Evolutionary conservation across 2,888 invertebrate species (phyloP).

Genomic region (Eupithecia inturbata): DNA sequence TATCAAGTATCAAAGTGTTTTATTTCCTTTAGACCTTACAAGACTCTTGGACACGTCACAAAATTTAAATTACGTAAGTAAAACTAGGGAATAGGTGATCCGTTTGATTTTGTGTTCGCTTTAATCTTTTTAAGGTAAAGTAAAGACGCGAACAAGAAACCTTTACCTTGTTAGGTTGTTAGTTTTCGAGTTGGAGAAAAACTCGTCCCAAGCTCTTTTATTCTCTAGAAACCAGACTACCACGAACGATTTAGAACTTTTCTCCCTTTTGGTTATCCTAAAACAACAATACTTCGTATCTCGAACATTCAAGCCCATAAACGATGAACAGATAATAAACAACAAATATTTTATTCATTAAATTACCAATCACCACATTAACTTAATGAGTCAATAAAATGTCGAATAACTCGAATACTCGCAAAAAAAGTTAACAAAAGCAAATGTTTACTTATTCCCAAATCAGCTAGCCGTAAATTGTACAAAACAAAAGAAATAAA

Average conservation of each 20-base stretch:
- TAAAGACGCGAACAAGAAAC: no score
- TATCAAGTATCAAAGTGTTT: no score
- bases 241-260: neutral
- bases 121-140: no score
- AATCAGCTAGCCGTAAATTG: conserved; percentile 33
- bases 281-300: neutral
- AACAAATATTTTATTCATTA: conserved; percentile 13
- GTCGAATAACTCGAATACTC: conserved; percentile 18
- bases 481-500: conserved; percentile 40
- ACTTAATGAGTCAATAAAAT: conserved; percentile 27
- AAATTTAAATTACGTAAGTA: no score
- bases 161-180: no score
- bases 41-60: no score
- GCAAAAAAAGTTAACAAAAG: conserved; percentile 21
- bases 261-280: neutral
- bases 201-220: no score
- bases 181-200: no score
- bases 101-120: no score
- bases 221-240: no score
- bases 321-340: neutral
- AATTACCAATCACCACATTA: conserved; percentile 18
- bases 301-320: neutral
- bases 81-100: no score
- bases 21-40: no score
- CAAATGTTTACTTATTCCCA: conserved; percentile 32